Conservation (phyloP, 2,797 vertebrate genomes). For the Sus cebifrons region DNA sequence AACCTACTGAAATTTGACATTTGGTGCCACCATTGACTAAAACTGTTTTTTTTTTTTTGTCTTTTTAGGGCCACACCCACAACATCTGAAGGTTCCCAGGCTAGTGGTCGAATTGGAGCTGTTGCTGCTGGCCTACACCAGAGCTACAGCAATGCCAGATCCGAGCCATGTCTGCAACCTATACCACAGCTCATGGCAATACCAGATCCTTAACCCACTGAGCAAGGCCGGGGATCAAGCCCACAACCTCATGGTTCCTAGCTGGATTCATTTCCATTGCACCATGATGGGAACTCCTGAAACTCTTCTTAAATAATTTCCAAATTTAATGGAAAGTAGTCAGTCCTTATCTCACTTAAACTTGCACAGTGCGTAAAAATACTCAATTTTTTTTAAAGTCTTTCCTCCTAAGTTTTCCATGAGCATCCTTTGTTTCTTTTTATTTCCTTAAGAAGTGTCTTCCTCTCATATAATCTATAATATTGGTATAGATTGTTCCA, state of each 20-base stretch:
- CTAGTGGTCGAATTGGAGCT: too few relatives aligned
- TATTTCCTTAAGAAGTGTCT: not conserved
- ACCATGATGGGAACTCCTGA: too few relatives aligned
- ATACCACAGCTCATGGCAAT: too few relatives aligned
- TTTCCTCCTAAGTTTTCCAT: constrained; percentile 14
- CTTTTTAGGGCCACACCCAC: too few relatives aligned
- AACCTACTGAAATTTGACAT: not conserved
- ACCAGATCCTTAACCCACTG: too few relatives aligned
- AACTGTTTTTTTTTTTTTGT: not conserved
- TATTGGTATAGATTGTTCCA: not conserved
- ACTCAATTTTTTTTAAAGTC: not conserved
- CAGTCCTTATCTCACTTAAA: not conserved
- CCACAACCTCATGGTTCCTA: too few relatives aligned
- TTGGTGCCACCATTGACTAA: not conserved
- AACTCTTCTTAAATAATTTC: not conserved
- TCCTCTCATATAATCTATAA: not conserved
- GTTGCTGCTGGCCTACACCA: too few relatives aligned
- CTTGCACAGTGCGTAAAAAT: not conserved
- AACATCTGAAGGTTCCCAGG: too few relatives aligned
- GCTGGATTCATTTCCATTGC: too few relatives aligned
- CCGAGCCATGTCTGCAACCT: too few relatives aligned
- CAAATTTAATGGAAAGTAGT: not conserved
- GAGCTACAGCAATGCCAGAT: too few relatives aligned
- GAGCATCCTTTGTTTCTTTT: not conserved
- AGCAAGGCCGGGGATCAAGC: too few relatives aligned